Evolutionary conservation across 1,140 invertebrate species (phyloP), one percentile per base, ranked within the genome.

Genomic region (Paraescarpia echinospica): DNA sequence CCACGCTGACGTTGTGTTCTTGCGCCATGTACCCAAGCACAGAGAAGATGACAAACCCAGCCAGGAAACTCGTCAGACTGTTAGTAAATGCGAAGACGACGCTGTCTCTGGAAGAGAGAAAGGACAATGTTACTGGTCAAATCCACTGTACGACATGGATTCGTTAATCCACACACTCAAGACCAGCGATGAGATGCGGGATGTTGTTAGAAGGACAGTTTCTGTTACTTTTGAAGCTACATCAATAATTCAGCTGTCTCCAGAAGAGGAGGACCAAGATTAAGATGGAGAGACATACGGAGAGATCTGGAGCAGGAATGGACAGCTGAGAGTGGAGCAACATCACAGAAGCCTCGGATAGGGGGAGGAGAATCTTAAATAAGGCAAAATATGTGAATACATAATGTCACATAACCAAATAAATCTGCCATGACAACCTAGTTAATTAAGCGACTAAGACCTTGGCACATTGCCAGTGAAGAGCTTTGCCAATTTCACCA

Each of bases 11-110:
- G 34, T 94, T 94, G 92, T 95, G 95, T 93, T 93, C 93, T 18
- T 94, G 93, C 9, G 96, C 95, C 95, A 96, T 96, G 92, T 95
- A 96, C 5, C 96, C 96, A 6, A 96, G 94, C 18, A 96, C 94
- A 34, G 94, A 95, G 93, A 96, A 96, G 33, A 96, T 96, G 22
- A 96, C 95, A 89, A 95, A 94, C 0, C 96, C 96, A 34, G 95
- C 95, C 14, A 96, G 93, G 34, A 96, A 92, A 93, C 95, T 96
- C 0, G 96, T 96, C 51, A 94, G 94, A 92, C 94, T 95, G 94
- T 96, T 96, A 6, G 95, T 94, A 6, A 77, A 48, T 22, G 95
- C 94, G 93, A 96, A 96, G 34, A 95, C 93, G 8, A 95, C 34
- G 35, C 93, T 93, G 93, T 96, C 95, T 92, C 95, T 96, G 34